These are phyloP conservation scores for Caenorhabditis macrosperma DNA, from an alignment of 2,888 invertebrate genomes.

Conservation along the genomic window DNA sequence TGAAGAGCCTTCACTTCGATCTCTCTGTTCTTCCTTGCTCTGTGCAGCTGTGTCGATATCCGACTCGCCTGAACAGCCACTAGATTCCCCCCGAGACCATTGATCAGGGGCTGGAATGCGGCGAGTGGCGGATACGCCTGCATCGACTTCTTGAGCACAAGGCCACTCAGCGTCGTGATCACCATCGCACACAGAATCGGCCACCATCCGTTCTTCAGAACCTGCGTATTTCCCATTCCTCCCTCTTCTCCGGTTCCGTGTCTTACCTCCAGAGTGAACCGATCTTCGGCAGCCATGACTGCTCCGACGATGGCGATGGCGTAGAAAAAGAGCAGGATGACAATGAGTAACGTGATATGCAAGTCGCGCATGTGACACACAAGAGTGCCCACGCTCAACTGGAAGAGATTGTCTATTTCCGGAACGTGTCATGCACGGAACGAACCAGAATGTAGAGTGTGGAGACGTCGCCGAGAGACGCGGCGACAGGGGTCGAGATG, in stretches of 20 bases:
- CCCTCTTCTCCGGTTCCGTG: neutral
- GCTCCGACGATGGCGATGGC: constrained; percentile 59
- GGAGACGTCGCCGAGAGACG: constrained; percentile 91
- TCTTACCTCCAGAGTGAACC: constrained; percentile 64
- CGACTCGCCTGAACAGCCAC: constrained; percentile 74
- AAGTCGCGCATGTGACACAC: constrained; percentile 43
- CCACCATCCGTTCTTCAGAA: constrained; percentile 69
- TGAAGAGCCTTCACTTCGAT: constrained; percentile 38
- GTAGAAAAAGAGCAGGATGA: constrained; percentile 61
- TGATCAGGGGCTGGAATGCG: constrained; percentile 76
- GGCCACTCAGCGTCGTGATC: constrained; percentile 69
- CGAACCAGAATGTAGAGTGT: constrained; percentile 83
- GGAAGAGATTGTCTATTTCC: constrained; percentile 25
- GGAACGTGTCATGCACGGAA: constrained; percentile 2
- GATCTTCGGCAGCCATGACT: constrained; percentile 54
- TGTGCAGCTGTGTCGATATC: constrained; percentile 72
- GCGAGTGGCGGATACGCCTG: constrained; percentile 70
- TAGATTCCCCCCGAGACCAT: constrained; percentile 78
- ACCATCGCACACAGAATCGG: constrained; percentile 69
- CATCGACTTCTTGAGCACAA: constrained; percentile 72
- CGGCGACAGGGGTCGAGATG: constrained; percentile 93
- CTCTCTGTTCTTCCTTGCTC: constrained; percentile 63
- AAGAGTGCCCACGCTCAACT: constrained; percentile 58
- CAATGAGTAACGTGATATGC: constrained; percentile 53
- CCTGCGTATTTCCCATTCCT: constrained; percentile 26